These are phyloP conservation scores for Mustela nigripes DNA, from an alignment of 2,113 vertebrate species.

Conservation along the genomic window DNA sequence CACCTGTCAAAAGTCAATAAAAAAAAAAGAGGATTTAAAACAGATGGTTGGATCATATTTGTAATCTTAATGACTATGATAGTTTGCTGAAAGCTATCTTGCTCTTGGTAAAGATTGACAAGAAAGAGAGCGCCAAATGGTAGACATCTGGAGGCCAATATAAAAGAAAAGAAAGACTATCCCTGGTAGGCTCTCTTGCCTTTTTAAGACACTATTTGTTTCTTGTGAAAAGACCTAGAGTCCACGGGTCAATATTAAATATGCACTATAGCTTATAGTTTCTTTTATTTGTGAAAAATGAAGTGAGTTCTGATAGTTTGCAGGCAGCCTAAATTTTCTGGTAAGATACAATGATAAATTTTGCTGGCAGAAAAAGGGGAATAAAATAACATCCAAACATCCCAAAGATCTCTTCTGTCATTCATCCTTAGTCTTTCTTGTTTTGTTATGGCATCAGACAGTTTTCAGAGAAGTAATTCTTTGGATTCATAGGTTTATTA, in stretches of 20 bases:
- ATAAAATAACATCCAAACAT: not conserved
- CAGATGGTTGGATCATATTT: slow-evolving; percentile 12
- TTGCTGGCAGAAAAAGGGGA: not conserved
- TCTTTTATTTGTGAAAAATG: not conserved
- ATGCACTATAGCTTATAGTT: not conserved
- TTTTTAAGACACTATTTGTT: not conserved
- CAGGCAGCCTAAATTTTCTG: not conserved
- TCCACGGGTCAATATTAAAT: not conserved
- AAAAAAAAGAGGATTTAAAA: not conserved
- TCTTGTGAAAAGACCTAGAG: not conserved
- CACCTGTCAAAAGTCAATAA: not conserved
- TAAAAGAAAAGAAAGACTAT: not conserved
- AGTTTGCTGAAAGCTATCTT: not conserved
- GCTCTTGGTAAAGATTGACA: not conserved
- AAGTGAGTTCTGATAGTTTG: not conserved
- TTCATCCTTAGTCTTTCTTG: not conserved
- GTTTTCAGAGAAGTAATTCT: not conserved
- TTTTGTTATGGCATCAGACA: not conserved
- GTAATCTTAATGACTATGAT: slow-evolving; percentile 10
- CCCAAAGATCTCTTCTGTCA: not conserved
- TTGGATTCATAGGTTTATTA: not conserved
- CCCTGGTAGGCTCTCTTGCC: not conserved
- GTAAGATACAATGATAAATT: not conserved
- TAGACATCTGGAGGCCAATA: not conserved
- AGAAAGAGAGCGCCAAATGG: not conserved